Evolutionary conservation across 2,888 invertebrate genomes (phyloP), one percentile per base, ranked within the genome.

Genomic region (Cylindroiulus punctatus): DNA sequence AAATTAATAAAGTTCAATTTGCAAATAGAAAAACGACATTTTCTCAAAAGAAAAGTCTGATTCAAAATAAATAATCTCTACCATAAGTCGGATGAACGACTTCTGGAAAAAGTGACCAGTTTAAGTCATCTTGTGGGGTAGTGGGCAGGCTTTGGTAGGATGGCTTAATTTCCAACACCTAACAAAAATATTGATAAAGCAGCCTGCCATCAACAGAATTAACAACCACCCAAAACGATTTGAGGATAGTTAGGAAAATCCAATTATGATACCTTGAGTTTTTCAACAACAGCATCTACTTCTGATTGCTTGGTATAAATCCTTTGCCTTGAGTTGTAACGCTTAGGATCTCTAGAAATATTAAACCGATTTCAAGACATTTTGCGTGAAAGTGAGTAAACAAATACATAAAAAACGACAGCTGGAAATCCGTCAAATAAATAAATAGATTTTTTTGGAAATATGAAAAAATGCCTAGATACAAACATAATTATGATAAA

Each of bases 31-130:
- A n/a, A n/a, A n/a, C n/a, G n/a, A n/a, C n/a, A n/a, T n/a, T n/a
- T n/a, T n/a, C n/a, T n/a, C n/a, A n/a, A n/a, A n/a, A n/a, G n/a
- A n/a, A n/a, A n/a, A n/a, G n/a, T n/a, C n/a, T n/a, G n/a, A n/a
- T n/a, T n/a, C n/a, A n/a, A 42, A 42, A 42, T 42, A 42, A 42
- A 42, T 8, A 76, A n/a, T n/a, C 36, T n/a, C 22, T 83, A 87
- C 96, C 96, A 87, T 94, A 95, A 89, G 93, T 93, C 7, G 97
- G 97, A 89, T 94, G 94, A 0, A 95, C 95, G 19, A 94, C 94
- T 57, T 93, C 91, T 0, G 97, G 97, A 85, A 97, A 92, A 22
- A 92, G 89, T 8, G 91, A 90, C 96, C 97, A 97, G 89, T 94
- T 92, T 89, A 87, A 22, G 87, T 86, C 81, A 52, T 40, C 83